These are phyloP conservation scores for Cryptus viduatorius DNA, from an alignment of 2,888 invertebrate species.

Conservation along the genomic window DNA sequence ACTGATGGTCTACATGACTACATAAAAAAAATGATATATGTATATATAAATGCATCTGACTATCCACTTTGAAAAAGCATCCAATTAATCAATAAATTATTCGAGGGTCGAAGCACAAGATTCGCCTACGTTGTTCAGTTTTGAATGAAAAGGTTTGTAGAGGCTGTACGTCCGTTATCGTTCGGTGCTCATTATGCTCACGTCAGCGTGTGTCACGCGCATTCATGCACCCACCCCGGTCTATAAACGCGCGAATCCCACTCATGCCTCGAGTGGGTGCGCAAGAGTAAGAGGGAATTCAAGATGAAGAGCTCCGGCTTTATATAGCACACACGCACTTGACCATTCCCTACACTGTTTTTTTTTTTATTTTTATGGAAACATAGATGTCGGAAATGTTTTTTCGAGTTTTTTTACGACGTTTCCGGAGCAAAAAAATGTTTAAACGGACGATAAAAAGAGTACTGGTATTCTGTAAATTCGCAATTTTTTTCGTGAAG, in stretches of 20 bases:
- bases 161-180: conserved; percentile 6
- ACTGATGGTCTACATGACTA: conserved; percentile 22
- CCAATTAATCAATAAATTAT: conserved; percentile 40
- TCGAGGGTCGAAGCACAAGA: neutral
- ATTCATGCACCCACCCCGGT: neutral
- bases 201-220: conserved; percentile 43
- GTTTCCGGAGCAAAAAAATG: too few relatives aligned
- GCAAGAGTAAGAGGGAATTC: conserved; percentile 50
- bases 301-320: conserved; percentile 35
- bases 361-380: neutral
- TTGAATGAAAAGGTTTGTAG: conserved; percentile 23
- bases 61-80: conserved; percentile 13
- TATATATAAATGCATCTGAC: neutral
- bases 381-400: neutral
- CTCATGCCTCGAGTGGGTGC: conserved; percentile 47
- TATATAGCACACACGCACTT: conserved; percentile 15
- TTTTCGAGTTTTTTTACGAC: too few relatives aligned
- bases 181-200: conserved; percentile 53
- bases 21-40: neutral
- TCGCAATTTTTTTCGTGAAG: too few relatives aligned
- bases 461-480: too few relatives aligned
- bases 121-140: conserved; percentile 34
- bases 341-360: neutral
- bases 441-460: too few relatives aligned
- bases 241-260: conserved; percentile 35